Conservation (phyloP, 2,113 vertebrate genomes). For the Alces alces region DNA sequence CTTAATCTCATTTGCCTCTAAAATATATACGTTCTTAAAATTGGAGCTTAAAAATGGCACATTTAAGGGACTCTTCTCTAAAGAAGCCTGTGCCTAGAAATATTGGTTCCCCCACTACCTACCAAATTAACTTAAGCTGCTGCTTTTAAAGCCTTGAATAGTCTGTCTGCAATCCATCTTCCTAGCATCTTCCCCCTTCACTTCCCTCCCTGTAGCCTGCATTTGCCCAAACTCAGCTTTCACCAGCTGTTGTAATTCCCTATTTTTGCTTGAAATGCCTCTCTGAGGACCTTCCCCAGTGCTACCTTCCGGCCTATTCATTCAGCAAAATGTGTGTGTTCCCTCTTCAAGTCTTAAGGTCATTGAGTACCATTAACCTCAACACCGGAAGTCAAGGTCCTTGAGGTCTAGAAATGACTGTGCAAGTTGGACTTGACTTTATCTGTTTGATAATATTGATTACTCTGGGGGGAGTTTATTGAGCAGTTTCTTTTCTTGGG, state of each 20-base stretch:
- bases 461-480: neutral
- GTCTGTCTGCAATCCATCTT: neutral
- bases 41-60: neutral
- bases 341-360: neutral
- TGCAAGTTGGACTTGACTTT: neutral
- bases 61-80: neutral
- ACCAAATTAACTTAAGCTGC: neutral
- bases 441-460: neutral
- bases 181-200: neutral
- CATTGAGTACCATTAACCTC: neutral
- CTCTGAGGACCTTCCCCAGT: neutral
- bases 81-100: neutral
- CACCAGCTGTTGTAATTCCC: neutral
- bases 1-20: neutral
- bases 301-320: neutral
- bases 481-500: neutral
- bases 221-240: neutral
- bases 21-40: neutral
- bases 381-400: neutral
- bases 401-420: neutral
- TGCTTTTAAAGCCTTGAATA: neutral
- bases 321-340: neutral
- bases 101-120: neutral
- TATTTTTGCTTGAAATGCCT: neutral
- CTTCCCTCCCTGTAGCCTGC: neutral